These are phyloP conservation scores for Puntigrus tetrazona DNA, from an alignment of 2,113 vertebrate genomes.

Conservation along the genomic window DNA sequence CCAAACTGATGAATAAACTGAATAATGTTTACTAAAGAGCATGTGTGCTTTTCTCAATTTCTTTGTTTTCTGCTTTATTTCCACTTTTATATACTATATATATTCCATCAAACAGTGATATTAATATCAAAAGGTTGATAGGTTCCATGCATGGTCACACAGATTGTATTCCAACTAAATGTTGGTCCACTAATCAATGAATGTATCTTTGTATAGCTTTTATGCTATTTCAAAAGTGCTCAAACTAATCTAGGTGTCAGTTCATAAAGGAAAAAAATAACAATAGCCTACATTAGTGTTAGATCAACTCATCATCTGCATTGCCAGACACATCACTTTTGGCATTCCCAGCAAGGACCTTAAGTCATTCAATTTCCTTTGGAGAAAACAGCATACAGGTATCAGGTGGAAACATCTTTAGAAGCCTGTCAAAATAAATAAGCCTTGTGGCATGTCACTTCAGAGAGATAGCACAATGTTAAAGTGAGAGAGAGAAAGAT, in stretches of 20 bases:
- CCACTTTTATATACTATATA: not conserved
- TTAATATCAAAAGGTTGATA: not conserved
- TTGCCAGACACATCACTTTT: conserved; percentile 32
- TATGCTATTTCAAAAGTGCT: too few species aligned
- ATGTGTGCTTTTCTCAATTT: not conserved
- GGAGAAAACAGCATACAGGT: conserved; percentile 50
- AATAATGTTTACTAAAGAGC: not conserved
- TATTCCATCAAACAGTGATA: not conserved
- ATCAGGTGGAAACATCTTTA: conserved; percentile 63
- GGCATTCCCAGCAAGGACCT: conserved; percentile 55
- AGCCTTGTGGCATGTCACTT: conserved; percentile 54
- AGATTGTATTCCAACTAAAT: not conserved
- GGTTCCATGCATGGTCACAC: not conserved
- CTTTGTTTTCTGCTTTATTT: not conserved
- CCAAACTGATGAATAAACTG: not conserved
- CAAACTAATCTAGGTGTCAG: not conserved
- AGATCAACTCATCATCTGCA: conserved; percentile 20
- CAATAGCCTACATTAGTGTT: not conserved
- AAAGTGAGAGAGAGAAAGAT: not conserved
- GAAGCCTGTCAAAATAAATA: conserved; percentile 66
- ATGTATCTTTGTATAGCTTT: not conserved
- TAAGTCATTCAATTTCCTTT: conserved; percentile 62
- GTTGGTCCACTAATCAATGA: not conserved
- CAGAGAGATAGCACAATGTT: conserved; percentile 6
- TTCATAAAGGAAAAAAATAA: not conserved